These are phyloP conservation scores for Trachythela sp. DNA, from an alignment of 64 coral and sea anemone species.

Conservation along the genomic window DNA sequence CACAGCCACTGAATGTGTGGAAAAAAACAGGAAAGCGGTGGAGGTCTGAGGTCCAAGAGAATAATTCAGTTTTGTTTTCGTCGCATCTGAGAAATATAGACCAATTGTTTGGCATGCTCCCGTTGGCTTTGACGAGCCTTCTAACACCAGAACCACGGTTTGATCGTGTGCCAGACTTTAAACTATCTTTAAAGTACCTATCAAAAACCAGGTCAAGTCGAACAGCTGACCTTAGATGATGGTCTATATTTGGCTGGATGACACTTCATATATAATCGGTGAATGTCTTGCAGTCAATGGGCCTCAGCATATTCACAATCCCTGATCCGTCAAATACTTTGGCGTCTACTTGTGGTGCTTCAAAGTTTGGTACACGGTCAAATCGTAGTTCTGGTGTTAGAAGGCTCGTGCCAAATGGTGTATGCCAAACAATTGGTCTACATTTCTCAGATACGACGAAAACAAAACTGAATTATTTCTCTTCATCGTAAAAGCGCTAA, in stretches of 20 bases:
- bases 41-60: not conserved
- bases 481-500: no score
- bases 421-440: conserved; percentile 13
- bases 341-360: no score
- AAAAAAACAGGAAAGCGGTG: conserved; percentile 19
- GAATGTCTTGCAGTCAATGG: not conserved
- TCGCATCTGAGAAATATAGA: not conserved
- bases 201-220: no score
- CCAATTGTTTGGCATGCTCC: conserved; percentile 11
- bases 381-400: no score
- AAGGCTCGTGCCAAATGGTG: no score
- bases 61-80: not conserved
- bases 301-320: not conserved
- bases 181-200: no score
- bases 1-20: conserved; percentile 54
- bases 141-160: no score
- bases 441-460: not conserved
- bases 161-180: no score
- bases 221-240: not conserved
- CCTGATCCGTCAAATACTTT: no score
- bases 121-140: no score
- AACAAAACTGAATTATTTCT: not conserved
- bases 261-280: not conserved
- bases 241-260: not conserved
- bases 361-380: no score